Percentiles rank a stretch among this genome's conserved stretches.
Evolutionary conservation across 2,113 vertebrate genomes (phyloP).

Genomic region (Cheilinus undulatus): DNA sequence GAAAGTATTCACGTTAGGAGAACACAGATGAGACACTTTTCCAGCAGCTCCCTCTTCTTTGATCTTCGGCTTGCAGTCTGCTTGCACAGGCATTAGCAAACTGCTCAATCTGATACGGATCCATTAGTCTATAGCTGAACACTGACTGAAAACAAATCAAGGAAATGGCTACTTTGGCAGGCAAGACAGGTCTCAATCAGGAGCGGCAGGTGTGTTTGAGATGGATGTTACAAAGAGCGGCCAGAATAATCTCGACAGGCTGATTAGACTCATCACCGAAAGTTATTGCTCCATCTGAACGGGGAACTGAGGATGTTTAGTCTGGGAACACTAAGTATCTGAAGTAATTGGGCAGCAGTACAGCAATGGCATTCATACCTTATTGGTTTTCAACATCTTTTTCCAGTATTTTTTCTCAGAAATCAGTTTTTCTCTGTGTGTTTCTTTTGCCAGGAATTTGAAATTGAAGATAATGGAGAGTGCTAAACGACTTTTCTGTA

Average conservation of each 20-base stretch:
- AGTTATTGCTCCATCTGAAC: slow-evolving; percentile 14
- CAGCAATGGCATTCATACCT: background rate
- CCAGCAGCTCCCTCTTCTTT: slow-evolving; percentile 16
- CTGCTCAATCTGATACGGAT: slow-evolving; percentile 31
- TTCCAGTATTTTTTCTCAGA: slow-evolving; percentile 4
- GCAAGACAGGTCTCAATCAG: slow-evolving; percentile 33
- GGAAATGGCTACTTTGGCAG: slow-evolving; percentile 41
- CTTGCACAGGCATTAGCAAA: slow-evolving; percentile 32
- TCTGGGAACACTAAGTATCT: slow-evolving; percentile 2
- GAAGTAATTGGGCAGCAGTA: background rate
- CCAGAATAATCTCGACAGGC: slow-evolving; percentile 19
- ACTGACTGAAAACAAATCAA: slow-evolving; percentile 40
- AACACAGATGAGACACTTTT: slow-evolving; percentile 21
- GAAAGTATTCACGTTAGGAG: slow-evolving; percentile 22
- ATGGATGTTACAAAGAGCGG: slow-evolving; percentile 15
- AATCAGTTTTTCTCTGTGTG: slow-evolving; percentile 21
- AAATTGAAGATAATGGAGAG: slow-evolving; percentile 32
- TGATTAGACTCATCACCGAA: slow-evolving; percentile 20
- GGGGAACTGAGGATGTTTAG: background rate
- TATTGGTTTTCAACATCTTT: slow-evolving; percentile 25
- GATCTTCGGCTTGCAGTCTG: slow-evolving; percentile 15
- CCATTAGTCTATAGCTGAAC: slow-evolving; percentile 33
- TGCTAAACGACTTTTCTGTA: slow-evolving; percentile 15
- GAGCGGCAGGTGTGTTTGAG: slow-evolving; percentile 40
- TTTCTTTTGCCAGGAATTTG: slow-evolving; percentile 9